phyloP scores from a whole-genome alignment of 2,113 vertebrate species.

The Spea multiplicata region DNA sequence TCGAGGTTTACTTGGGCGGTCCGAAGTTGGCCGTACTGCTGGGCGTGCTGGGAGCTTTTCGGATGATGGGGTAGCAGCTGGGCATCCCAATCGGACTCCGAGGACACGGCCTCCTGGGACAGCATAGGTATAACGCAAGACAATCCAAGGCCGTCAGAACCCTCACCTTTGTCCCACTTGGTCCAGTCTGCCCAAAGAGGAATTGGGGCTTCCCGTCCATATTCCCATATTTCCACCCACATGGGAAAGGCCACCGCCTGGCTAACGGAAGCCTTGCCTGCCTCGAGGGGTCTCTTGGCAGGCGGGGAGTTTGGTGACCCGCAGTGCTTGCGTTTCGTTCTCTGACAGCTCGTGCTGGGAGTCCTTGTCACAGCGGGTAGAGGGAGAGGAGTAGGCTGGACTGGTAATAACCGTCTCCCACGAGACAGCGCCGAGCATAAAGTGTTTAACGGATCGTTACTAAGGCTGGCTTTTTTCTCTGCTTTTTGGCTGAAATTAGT shows the following conservation, averaged over 20 bases:
- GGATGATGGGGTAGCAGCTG: not conserved
- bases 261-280: not conserved
- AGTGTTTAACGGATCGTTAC: not conserved
- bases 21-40: conserved; percentile 1
- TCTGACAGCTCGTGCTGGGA: not conserved
- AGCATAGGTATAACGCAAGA: conserved; percentile 9
- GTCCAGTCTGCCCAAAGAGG: not conserved
- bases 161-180: not conserved
- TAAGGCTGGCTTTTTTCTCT: not conserved
- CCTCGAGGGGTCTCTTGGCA: not conserved
- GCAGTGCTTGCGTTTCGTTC: conserved; percentile 27
- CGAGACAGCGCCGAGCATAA: not conserved
- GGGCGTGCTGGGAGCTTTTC: not conserved
- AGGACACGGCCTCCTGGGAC: not conserved
- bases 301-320: conserved; percentile 10
- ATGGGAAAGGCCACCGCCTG: conserved; percentile 1
- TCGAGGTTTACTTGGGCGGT: conserved; percentile 11
- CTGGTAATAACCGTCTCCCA: not conserved
- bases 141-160: not conserved
- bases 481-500: not conserved
- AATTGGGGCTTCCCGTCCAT: not conserved
- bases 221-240: conserved; percentile 5
- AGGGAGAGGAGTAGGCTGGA: not conserved
- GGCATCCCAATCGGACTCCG: conserved; percentile 34
- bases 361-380: not conserved